Conservation (phyloP, 2,888 invertebrate species). For the Nymphalis urticae region DNA sequence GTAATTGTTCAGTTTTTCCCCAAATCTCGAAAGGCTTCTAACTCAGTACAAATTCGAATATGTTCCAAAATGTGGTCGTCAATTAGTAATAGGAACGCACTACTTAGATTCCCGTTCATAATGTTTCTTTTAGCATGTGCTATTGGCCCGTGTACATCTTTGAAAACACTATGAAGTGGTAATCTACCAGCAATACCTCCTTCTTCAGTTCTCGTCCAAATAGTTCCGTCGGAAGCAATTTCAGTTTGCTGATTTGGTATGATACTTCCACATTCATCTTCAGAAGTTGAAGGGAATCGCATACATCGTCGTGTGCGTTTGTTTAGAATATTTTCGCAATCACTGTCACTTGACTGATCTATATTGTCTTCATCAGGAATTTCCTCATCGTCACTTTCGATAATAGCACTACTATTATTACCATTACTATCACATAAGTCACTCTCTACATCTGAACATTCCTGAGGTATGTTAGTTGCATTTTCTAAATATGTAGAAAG, state of each 20-base stretch:
- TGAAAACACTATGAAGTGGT: background rate
- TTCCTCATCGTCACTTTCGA: no score
- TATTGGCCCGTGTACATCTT: constrained; percentile 35
- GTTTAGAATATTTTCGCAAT: no score
- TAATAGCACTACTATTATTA: no score
- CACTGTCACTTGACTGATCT: no score
- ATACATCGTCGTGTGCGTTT: no score
- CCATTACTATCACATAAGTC: no score
- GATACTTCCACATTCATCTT: background rate
- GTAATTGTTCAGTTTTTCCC: background rate
- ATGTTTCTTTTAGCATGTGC: constrained; percentile 40
- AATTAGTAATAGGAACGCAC: constrained; percentile 41
- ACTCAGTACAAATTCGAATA: background rate
- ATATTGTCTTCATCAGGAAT: no score
- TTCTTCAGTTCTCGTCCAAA: background rate
- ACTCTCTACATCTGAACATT: no score
- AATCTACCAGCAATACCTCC: background rate
- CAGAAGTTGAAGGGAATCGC: no score
- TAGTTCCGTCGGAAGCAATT: background rate
- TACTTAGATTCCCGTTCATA: constrained; percentile 40
- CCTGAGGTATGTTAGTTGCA: no score
- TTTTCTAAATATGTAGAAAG: no score
- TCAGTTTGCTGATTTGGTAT: background rate
- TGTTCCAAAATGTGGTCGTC: constrained; percentile 35
- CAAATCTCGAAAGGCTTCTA: background rate